Evolutionary conservation across 2,888 invertebrate species (phyloP).

Genomic region (Ditula angustiorana): DNA sequence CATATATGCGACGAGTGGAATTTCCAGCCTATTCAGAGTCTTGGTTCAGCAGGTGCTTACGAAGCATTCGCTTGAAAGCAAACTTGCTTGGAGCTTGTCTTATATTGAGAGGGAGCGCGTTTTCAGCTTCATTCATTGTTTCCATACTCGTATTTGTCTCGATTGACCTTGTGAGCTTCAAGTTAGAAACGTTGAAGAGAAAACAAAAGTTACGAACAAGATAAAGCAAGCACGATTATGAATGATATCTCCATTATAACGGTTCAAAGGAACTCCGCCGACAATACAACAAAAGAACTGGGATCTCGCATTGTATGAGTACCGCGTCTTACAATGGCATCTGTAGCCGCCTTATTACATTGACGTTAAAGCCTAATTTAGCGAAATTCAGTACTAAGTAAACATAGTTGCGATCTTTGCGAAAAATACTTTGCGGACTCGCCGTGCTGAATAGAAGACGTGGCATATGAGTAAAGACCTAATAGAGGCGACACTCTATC

Average conservation of each 20-base stretch:
- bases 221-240: constrained; percentile 30
- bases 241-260: constrained; percentile 28
- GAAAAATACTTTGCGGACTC: neutral
- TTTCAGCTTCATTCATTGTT: too few species aligned
- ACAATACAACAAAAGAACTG: constrained; percentile 37
- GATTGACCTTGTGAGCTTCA: neutral
- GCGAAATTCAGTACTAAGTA: neutral
- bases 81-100: too few species aligned
- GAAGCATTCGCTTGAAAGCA: too few species aligned
- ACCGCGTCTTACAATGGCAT: neutral
- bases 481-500: too few species aligned
- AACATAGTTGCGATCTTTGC: neutral
- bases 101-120: too few species aligned
- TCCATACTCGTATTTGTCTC: too few species aligned
- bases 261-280: constrained; percentile 27
- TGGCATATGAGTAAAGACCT: too few species aligned
- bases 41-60: too few species aligned
- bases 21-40: too few species aligned
- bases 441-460: neutral
- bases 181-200: neutral
- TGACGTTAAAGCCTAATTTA: neutral
- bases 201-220: constrained; percentile 18
- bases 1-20: too few species aligned
- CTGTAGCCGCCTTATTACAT: neutral
- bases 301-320: constrained; percentile 20